Percentiles rank a stretch among this genome's conserved stretches.
Evolutionary conservation across 2,797 vertebrate genomes (phyloP).

Genomic region (Propithecus deckenii): DNA sequence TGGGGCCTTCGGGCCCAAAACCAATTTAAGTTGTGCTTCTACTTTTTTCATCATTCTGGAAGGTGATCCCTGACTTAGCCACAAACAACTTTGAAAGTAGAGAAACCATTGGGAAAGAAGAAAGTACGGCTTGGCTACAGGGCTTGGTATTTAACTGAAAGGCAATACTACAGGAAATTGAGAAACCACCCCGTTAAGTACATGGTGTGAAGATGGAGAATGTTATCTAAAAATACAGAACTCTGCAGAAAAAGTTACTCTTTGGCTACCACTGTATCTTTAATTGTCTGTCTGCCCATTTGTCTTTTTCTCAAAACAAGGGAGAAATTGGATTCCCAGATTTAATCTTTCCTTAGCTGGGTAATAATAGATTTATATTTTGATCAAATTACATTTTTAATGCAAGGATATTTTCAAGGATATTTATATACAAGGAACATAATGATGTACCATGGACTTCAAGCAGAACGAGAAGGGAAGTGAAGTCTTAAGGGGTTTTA

Average conservation of each 20-base stretch:
- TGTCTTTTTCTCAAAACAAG: slow-evolving; percentile 28
- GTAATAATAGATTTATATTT: slow-evolving; percentile 7
- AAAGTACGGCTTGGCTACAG: slow-evolving; percentile 46
- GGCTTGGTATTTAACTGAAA: slow-evolving; percentile 47
- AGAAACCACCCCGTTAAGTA: slow-evolving; percentile 57
- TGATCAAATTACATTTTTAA: slow-evolving; percentile 32
- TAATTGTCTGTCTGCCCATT: background rate
- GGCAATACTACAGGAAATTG: slow-evolving; percentile 72
- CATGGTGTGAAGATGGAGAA: slow-evolving; percentile 49
- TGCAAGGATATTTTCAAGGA: background rate
- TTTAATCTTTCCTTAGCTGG: slow-evolving; percentile 32
- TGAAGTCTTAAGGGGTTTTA: background rate
- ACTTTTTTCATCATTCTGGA: slow-evolving; percentile 64
- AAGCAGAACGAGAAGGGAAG: background rate
- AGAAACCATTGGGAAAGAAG: slow-evolving; percentile 60
- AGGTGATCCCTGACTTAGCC: slow-evolving; percentile 57
- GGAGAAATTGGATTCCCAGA: slow-evolving; percentile 21
- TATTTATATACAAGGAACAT: background rate
- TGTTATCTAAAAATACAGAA: slow-evolving; percentile 26
- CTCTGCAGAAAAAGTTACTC: slow-evolving; percentile 21
- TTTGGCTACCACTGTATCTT: background rate
- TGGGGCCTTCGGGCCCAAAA: slow-evolving; percentile 11
- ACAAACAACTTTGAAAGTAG: slow-evolving; percentile 64
- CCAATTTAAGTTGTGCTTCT: background rate
- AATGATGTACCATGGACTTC: background rate